These are phyloP conservation scores for Psophia crepitans DNA, from an alignment of 2,113 vertebrate genomes.

Conservation along the genomic window DNA sequence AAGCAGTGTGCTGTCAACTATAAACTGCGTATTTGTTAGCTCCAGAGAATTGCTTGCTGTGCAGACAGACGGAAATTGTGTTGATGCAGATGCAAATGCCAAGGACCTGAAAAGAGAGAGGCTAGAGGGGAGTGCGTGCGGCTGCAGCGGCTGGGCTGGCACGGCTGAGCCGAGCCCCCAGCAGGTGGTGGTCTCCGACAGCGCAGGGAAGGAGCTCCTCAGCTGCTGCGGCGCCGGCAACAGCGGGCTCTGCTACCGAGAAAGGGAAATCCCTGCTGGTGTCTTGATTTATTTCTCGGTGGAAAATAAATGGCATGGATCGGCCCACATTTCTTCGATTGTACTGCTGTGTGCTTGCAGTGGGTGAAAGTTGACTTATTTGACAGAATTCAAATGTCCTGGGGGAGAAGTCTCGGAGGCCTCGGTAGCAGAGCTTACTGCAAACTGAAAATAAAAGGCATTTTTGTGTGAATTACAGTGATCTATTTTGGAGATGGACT, in stretches of 20 bases:
- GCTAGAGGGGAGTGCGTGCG: not conserved
- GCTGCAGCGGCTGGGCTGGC: not conserved
- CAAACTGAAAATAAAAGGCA: not conserved
- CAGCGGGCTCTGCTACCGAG: not conserved
- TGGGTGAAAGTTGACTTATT: not conserved
- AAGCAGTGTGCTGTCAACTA: not conserved
- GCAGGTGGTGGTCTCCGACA: not conserved
- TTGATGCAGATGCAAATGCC: not conserved
- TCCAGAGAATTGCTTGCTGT: not conserved
- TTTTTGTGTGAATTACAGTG: not conserved
- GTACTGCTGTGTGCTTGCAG: not conserved
- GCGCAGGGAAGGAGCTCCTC: not conserved
- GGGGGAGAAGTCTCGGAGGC: not conserved
- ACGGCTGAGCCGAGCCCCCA: not conserved
- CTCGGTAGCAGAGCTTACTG: not conserved
- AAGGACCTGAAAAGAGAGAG: not conserved
- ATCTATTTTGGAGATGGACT: not conserved
- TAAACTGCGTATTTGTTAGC: not conserved
- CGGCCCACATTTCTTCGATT: not conserved
- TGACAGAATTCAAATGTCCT: not conserved
- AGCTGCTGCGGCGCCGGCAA: not conserved
- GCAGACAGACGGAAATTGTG: not conserved
- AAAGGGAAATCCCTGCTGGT: not conserved
- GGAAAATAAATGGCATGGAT: not conserved
- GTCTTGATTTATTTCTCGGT: fast-evolving